Evolutionary conservation across 1,140 invertebrate genomes (phyloP), one percentile per base, ranked within the genome.

Genomic region (Drosophila dunni): DNA sequence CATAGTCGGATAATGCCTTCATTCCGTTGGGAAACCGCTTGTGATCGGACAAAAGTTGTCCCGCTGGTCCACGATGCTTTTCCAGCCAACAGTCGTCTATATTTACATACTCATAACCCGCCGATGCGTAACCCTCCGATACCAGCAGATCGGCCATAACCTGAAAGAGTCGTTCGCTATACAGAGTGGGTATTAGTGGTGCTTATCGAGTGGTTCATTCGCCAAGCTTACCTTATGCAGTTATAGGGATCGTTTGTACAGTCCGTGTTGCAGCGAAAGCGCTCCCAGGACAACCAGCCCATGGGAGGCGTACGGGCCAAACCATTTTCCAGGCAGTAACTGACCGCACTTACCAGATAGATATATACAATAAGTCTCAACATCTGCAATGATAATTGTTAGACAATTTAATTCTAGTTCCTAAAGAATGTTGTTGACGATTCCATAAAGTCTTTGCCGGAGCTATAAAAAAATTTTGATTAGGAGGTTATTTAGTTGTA

Each of bases 31-130:
- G 98, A 93, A 99, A 99, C 74, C 98, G 92, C 66, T 95, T 94
- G 50, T 96, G 94, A 92, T 99, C 98, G 7, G 98, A 94, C 65
- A 97, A 95, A n/a, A 99, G 94, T 73, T 95, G 94, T 15, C 97
- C 97, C 75, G 94, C 92, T 9, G 93, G 90, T 85, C 96, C 96
- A 48, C 98, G 93, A 63, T 96, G 94, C 78, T 96, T 95, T 75
- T 97, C 96, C 63, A 97, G 93, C 98, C 98, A 99, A 92, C 98
- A 99, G 93, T 99, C 98, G 91, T 99, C 98, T 58, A 99, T 95
- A 91, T 98, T 98, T 60, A 99, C 95, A 90, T 98, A 98, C 90
- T 98, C 95, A 93, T 99, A 99, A 20, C 98, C 98, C 6, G 94
- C 95, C 24, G 95, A 95, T 17, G 96, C 96, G 91, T 98, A 99